phyloP scores from a whole-genome alignment of 37 sponge, comb jelly and placozoan genomes.

The Ianthella basta region DNA sequence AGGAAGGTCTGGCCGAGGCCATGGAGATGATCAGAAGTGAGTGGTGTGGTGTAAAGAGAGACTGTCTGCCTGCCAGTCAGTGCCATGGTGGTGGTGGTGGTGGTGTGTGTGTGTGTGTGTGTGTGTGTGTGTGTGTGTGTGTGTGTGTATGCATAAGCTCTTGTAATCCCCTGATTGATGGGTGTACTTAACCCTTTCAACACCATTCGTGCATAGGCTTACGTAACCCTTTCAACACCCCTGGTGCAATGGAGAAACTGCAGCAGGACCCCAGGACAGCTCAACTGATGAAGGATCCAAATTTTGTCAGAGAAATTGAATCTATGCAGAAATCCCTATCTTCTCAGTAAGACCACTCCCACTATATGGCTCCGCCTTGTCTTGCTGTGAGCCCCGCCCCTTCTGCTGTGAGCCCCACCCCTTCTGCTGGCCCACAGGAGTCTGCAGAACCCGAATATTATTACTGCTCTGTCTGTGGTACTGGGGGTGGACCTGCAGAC shows the following conservation, averaged over 20 bases:
- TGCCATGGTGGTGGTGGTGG: background rate
- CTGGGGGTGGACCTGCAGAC: conserved; percentile 50
- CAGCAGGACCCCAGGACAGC: conserved; percentile 51
- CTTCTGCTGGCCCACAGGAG: conserved; percentile 22
- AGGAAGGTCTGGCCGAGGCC: conserved; percentile 57
- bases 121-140: background rate
- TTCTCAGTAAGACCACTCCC: too few relatives aligned
- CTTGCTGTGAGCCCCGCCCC: too few relatives aligned
- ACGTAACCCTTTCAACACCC: conserved; percentile 67
- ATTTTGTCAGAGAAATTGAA: conserved; percentile 44
- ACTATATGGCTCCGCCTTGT: too few relatives aligned
- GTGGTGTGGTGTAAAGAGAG: background rate
- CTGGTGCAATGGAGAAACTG: conserved; percentile 47
- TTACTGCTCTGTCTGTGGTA: conserved; percentile 60
- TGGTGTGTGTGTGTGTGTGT: background rate
- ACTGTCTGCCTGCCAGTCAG: background rate
- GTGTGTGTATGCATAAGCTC: too few relatives aligned
- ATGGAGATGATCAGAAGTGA: conserved; percentile 5
- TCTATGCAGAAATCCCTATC: background rate
- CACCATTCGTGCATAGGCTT: background rate
- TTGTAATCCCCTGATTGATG: too few relatives aligned
- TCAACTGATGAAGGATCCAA: conserved; percentile 58
- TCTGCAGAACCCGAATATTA: conserved; percentile 51
- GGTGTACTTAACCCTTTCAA: background rate
- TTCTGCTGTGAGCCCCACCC: too few relatives aligned